Evolutionary conservation across 2,797 vertebrate species (phyloP), one percentile per base, ranked within the genome.

Genomic region (Crenichthys baileyi): DNA sequence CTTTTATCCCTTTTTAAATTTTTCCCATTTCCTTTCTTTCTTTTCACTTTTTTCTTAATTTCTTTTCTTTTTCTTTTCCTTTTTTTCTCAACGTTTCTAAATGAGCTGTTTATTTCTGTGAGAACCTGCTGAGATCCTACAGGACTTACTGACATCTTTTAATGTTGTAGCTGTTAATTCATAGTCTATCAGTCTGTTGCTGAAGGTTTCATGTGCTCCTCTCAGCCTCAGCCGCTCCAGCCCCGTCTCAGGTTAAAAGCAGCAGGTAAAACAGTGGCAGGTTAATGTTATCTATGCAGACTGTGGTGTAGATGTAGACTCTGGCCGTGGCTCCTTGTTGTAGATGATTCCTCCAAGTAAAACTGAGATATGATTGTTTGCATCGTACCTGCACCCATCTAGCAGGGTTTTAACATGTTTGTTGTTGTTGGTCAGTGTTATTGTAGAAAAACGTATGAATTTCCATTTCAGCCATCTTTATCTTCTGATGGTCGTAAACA

Each of bases 231-330:
- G 87, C 89, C 56, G 80, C 93, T 84, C 86, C 93, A 76, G 84
- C 78, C 73, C 79, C 80, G 86, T 87, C 79, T 93, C 92, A 93
- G 93, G 83, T 91, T 93, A 95, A 87, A 83, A 90, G 18, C 90
- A 87, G 80, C 95, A 96, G 95, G 95, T 96, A 95, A 96, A 89
- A 22, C 88, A 81, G 79, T 78, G 29, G 16, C 75, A 50, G 83
- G 77, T 29, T 36, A 2, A 51, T 70, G 0, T 26, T 80, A 83
- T 68, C 76, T 70, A 65, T 61, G n/a, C 71, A 81, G 83, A 63
- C 84, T 72, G 86, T 91, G 87, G 56, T 79, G 76, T 89, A 85
- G 67, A 29, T n/a, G 24, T 91, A 83, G 89, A 72, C 29, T 61
- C 24, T 56, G 18, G 71, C 13, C 31, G 12, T 26, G 9, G 31